Base-by-base conservation (phyloP, 2,888 invertebrate genomes). In the Crematogaster levior region DNA sequence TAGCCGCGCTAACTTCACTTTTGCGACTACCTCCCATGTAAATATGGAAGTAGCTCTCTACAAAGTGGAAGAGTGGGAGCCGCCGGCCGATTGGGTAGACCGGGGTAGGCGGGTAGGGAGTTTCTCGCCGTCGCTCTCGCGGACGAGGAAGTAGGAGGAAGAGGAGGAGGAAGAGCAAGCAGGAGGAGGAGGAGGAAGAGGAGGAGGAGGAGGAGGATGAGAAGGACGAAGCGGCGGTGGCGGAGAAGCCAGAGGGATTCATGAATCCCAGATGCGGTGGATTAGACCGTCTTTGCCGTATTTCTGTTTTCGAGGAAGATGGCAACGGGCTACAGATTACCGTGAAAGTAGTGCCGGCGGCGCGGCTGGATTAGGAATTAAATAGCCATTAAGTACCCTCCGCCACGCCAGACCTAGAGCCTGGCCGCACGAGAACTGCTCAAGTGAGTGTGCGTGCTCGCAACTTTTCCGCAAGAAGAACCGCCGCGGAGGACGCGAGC, bases 241-340 rank as follows among this genome's bases (percentile, higher is more conserved):
- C 74, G 74, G 85, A 84, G 85, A 82, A 89, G 85, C 83, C 85
- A 88, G 91, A 90, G 91, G 91, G 90, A 92, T 92, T 93, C 92
- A 93, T 93, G 93, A 94, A 94, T 93, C 92, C 91, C 93, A 93
- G 92, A 93, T 93, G 93, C 90, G 88, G 85, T 89, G 93, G 94
- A 93, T 94, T 94, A 94, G 91, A 91, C 88, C 89, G 86, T 90
- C 91, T 88, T 90, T 86, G 87, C 83, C 86, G 91, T 91, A 90
- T 92, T 92, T 93, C 92, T 91, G 91, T 89, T 92, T 91, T 90
- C 91, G 88, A 89, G 91, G 85, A 90, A 91, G 91, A 90, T 89
- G 83, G 83, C 85, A 86, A 81, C 70, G 66, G 83, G 82, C 86
- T 73, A 85, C 88, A 91, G 91, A 93, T 93, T 93, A 93, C 88